These are phyloP conservation scores for Sclerurus mexicanus DNA, from an alignment of 2,113 vertebrate species.

Conservation along the genomic window DNA sequence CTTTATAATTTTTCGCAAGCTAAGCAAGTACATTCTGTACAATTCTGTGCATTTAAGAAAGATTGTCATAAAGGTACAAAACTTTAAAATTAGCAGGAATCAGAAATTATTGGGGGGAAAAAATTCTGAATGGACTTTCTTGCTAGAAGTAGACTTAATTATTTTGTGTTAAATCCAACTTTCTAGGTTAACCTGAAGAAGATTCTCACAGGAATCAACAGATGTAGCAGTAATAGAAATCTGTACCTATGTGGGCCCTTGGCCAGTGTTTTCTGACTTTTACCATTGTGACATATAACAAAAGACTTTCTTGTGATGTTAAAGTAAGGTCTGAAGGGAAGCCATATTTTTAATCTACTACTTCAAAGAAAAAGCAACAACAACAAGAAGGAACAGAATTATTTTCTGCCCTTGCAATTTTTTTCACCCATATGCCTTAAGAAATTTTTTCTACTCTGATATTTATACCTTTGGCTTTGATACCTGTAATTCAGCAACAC, in stretches of 20 bases:
- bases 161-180: background rate
- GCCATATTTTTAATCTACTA: slow-evolving; percentile 42
- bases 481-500: background rate
- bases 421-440: background rate
- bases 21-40: background rate
- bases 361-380: background rate
- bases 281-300: slow-evolving; percentile 52
- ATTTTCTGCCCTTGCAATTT: background rate
- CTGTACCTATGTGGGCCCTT: background rate
- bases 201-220: background rate
- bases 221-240: background rate
- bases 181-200: background rate
- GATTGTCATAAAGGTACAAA: background rate
- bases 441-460: background rate
- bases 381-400: background rate
- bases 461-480: background rate
- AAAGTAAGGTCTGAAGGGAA: slow-evolving; percentile 52
- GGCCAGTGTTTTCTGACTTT: slow-evolving; percentile 15
- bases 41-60: background rate
- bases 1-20: background rate
- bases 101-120: background rate
- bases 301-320: slow-evolving; percentile 46
- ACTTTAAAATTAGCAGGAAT: background rate
- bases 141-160: background rate
- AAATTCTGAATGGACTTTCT: background rate